Evolutionary conservation across 2,113 vertebrate species (phyloP).

Genomic region (Mohoua ochrocephala): DNA sequence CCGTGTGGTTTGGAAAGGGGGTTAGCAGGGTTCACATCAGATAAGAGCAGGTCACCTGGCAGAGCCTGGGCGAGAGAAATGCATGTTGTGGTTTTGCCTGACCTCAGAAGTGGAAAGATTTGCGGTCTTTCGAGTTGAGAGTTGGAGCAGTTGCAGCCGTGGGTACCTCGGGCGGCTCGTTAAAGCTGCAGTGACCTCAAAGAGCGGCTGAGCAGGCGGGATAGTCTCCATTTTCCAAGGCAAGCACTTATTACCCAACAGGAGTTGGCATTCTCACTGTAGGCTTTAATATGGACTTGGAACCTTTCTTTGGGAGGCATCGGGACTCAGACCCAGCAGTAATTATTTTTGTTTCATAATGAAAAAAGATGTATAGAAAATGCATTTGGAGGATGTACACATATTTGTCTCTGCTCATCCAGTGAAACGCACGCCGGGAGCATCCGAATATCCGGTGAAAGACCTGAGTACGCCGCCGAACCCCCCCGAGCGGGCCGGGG

Average conservation of each 20-base stretch:
- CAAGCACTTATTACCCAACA: neutral
- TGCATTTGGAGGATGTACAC: accelerated
- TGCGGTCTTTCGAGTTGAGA: neutral
- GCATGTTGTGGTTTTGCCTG: neutral
- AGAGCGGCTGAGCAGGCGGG: neutral
- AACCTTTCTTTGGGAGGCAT: neutral
- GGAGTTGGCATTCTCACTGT: neutral
- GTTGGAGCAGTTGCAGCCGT: neutral
- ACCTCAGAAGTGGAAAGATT: constrained; percentile 26
- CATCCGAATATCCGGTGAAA: constrained; percentile 78
- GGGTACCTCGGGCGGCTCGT: neutral
- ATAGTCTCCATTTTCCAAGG: neutral
- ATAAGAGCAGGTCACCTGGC: neutral
- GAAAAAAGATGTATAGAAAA: neutral
- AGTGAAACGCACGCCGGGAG: constrained; percentile 77
- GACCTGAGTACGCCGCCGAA: constrained; percentile 78
- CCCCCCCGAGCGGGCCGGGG: constrained; percentile 10
- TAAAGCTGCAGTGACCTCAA: neutral
- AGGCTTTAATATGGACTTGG: neutral
- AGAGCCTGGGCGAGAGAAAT: neutral
- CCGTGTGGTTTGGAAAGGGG: neutral
- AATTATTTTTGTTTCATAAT: neutral
- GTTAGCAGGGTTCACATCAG: neutral
- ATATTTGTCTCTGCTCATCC: neutral
- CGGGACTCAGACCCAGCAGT: neutral